These are phyloP conservation scores for Hemaris fuciformis DNA, from an alignment of 2,888 invertebrate genomes.

Conservation along the genomic window DNA sequence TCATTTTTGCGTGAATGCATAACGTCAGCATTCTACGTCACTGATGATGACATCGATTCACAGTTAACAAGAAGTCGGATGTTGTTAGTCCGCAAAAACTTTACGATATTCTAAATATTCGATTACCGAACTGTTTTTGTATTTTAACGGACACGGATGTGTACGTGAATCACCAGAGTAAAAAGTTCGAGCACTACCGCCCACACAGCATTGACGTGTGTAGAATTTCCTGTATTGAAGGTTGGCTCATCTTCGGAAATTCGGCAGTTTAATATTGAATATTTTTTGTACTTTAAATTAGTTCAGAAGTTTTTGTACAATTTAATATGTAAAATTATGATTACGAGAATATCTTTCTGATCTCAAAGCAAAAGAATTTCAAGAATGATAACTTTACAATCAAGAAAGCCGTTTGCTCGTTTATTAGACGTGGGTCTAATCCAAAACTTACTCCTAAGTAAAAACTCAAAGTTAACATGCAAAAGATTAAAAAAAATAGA, in stretches of 20 bases:
- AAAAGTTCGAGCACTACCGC: background rate
- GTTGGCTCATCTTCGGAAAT: background rate
- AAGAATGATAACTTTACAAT: too few relatives aligned
- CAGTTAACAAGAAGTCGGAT: background rate
- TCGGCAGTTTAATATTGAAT: background rate
- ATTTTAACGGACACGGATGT: background rate
- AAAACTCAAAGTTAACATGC: too few relatives aligned
- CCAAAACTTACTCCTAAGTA: too few relatives aligned
- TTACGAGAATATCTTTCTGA: too few relatives aligned
- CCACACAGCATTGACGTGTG: background rate
- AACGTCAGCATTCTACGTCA: background rate
- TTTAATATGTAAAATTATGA: too few relatives aligned
- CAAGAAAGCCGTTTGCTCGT: too few relatives aligned
- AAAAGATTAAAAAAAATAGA: too few relatives aligned
- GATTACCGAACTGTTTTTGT: background rate
- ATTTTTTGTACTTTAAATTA: too few relatives aligned
- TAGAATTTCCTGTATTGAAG: background rate
- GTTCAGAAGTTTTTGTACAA: too few relatives aligned
- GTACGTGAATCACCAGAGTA: background rate
- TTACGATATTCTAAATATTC: background rate
- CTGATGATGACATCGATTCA: background rate
- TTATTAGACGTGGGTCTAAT: too few relatives aligned
- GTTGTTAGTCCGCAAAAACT: background rate
- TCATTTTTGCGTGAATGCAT: background rate
- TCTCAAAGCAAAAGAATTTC: too few relatives aligned